Percentiles rank a stretch among this genome's conserved stretches.
Conservation (phyloP, 2,888 invertebrate species). For the Eupithecia subfuscata region DNA sequence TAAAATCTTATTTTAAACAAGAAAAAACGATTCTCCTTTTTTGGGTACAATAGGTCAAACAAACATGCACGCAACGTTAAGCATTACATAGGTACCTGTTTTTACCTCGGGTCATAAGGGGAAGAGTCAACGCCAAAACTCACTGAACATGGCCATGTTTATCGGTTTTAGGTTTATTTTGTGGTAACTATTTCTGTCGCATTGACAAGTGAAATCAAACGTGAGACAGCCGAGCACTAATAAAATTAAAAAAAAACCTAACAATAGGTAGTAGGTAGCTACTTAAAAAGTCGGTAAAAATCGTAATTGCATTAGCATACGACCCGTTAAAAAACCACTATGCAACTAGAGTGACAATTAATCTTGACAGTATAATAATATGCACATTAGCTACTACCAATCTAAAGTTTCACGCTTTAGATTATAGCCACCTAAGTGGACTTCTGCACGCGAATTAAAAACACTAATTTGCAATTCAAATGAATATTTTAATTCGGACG, state of each 20-base stretch:
- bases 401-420: conserved; percentile 15
- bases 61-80: too few species aligned
- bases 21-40: too few species aligned
- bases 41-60: too few species aligned
- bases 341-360: conserved; percentile 6
- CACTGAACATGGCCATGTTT: too few species aligned
- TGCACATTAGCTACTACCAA: conserved; percentile 14
- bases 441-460: background rate
- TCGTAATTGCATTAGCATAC: background rate
- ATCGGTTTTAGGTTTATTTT: too few species aligned
- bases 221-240: background rate
- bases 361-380: conserved; percentile 15
- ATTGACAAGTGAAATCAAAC: too few species aligned
- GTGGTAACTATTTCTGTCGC: too few species aligned
- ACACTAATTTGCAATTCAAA: conserved; percentile 10
- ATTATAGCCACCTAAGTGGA: conserved; percentile 7
- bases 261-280: background rate
- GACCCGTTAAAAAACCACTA: background rate
- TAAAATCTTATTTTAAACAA: too few species aligned
- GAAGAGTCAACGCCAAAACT: too few species aligned
- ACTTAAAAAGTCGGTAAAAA: background rate
- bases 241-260: background rate
- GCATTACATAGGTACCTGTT: too few species aligned
- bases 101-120: too few species aligned
- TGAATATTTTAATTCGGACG: background rate